phyloP scores from a whole-genome alignment of 2,888 invertebrate genomes.

The Adelognathus sp. region DNA sequence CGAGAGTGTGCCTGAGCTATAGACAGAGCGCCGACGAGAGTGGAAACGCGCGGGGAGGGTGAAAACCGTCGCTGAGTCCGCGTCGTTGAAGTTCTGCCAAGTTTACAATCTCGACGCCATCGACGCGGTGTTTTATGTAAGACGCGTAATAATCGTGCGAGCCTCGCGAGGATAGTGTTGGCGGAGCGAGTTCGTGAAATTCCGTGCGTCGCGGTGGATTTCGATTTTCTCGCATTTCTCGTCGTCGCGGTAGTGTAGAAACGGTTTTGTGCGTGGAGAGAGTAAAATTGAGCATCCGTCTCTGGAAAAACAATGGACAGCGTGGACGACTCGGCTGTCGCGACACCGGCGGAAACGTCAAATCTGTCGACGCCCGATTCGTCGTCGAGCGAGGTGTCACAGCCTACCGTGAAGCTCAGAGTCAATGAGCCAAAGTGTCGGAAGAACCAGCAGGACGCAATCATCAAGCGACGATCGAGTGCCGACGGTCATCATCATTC shows the following conservation, averaged over 20 bases:
- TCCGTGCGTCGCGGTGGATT: constrained; percentile 13
- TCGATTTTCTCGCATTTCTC: constrained; percentile 22
- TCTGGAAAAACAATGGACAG: constrained; percentile 71
- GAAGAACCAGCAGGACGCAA: neutral
- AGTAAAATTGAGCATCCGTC: constrained; percentile 26
- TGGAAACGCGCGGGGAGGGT: constrained; percentile 17
- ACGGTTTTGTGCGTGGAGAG: constrained; percentile 20
- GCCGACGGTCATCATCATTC: constrained; percentile 71
- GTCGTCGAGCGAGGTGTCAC: constrained; percentile 58
- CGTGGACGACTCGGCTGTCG: constrained; percentile 63
- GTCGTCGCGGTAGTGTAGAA: neutral
- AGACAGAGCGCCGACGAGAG: constrained; percentile 15
- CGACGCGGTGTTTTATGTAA: constrained; percentile 60
- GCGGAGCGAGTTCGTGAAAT: constrained; percentile 9
- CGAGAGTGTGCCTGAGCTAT: constrained; percentile 12
- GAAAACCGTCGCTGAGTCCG: constrained; percentile 39
- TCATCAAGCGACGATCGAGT: neutral
- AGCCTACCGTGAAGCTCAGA: constrained; percentile 61
- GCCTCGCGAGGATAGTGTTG: constrained; percentile 12
- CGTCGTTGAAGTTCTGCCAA: constrained; percentile 55
- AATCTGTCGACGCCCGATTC: constrained; percentile 64
- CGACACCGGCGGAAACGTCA: constrained; percentile 59
- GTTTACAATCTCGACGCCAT: constrained; percentile 48
- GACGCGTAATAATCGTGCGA: constrained; percentile 57
- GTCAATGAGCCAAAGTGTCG: constrained; percentile 53